Conservation (phyloP, 2,888 invertebrate species). For the Nomada fucata region DNA sequence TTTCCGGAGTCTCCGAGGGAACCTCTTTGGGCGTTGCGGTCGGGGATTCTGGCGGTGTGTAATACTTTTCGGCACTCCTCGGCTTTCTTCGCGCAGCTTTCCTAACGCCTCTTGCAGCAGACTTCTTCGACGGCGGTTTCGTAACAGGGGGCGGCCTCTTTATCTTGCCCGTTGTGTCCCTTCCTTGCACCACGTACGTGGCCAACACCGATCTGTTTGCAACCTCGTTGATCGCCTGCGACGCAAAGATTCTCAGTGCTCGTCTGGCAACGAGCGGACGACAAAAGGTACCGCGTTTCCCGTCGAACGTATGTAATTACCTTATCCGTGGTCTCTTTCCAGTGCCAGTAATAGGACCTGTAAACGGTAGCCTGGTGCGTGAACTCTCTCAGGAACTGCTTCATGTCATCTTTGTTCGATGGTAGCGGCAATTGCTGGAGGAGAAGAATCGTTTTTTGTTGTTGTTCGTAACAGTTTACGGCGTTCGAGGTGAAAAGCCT, state of each 20-base stretch:
- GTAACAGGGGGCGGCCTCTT: background rate
- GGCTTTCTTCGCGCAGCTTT: background rate
- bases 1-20: background rate
- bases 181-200: slow-evolving; percentile 56
- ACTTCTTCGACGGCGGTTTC: background rate
- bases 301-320: slow-evolving; percentile 55
- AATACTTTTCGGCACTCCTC: background rate
- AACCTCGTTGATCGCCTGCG: slow-evolving; percentile 66
- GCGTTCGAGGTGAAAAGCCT: slow-evolving; percentile 16
- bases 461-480: background rate
- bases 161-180: background rate
- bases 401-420: slow-evolving; percentile 64
- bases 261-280: background rate
- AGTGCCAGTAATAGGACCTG: slow-evolving; percentile 74
- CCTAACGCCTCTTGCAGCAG: background rate
- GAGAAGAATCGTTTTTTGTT: background rate
- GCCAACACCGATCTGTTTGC: slow-evolving; percentile 63
- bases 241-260: background rate
- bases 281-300: background rate
- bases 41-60: background rate
- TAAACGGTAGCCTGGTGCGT: slow-evolving; percentile 71
- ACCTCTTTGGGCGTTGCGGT: too few species aligned
- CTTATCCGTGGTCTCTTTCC: slow-evolving; percentile 69
- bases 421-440: slow-evolving; percentile 69
- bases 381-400: slow-evolving; percentile 63